Percentiles rank a stretch among this genome's conserved stretches.
These are phyloP conservation scores for Phyllotreta cruciferae DNA, from an alignment of 2,888 invertebrate genomes.

Conservation along the genomic window DNA sequence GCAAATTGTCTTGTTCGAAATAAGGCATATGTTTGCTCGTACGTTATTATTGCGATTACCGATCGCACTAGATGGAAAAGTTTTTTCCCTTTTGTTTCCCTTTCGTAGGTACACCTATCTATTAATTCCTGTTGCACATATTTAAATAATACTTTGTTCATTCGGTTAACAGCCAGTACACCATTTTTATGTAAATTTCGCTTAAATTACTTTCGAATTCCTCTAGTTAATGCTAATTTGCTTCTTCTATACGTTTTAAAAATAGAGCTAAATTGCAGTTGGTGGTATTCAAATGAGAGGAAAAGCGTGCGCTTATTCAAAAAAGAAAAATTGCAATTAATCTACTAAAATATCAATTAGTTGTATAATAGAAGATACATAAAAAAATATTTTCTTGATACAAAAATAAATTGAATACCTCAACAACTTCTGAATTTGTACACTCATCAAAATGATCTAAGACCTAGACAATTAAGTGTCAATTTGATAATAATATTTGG, in stretches of 20 bases:
- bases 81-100: constrained; percentile 5
- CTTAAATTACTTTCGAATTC: constrained; percentile 7
- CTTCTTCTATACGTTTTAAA: not conserved
- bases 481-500: too few species aligned
- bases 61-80: constrained; percentile 6
- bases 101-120: constrained; percentile 1
- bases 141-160: constrained; percentile 10
- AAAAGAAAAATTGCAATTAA: too few species aligned
- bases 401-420: too few species aligned
- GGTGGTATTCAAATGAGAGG: constrained; percentile 1
- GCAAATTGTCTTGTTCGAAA: constrained; percentile 29
- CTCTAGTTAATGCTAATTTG: constrained; percentile 6
- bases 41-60: constrained; percentile 17
- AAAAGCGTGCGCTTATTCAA: not conserved
- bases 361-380: too few species aligned
- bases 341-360: too few species aligned
- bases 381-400: too few species aligned
- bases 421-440: too few species aligned
- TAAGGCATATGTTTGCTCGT: constrained; percentile 25
- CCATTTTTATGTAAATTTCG: constrained; percentile 5
- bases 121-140: constrained; percentile 7
- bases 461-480: too few species aligned
- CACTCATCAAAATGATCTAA: too few species aligned
- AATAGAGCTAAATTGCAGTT: constrained; percentile 2
- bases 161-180: constrained; percentile 9